Evolutionary conservation across 2,888 invertebrate species (phyloP), one percentile per base, ranked within the genome.

Genomic region (Euproctis similis): DNA sequence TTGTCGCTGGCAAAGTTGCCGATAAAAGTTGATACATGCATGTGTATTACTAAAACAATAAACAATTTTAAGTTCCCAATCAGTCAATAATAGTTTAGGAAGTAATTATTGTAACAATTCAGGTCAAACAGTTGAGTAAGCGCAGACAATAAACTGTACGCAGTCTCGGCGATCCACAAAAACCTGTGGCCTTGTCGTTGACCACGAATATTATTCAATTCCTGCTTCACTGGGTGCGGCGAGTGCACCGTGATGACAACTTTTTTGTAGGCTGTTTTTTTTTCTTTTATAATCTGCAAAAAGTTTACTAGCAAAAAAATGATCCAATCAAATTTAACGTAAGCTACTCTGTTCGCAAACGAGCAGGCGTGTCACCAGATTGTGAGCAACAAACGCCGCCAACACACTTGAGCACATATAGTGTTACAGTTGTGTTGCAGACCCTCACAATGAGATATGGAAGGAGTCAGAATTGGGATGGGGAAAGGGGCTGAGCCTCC

Each of bases 211-310:
- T 47, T 43, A n/a, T n/a, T n/a, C n/a, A 53, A 66, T 72, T 73
- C 70, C 71, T 74, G 67, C 67, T 71, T 63, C 68, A 69, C 30
- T 70, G 67, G 44, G 32, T 64, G n/a, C n/a, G 57, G 53, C 6
- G 56, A 63, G 59, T 59, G 51, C 36, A 33, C 41, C 40, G 39
- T 32, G 36, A 37, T 40, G 32, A 36, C 37, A 38, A 39, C 46
- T 45, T 49, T 42, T 46, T 12, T 18, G 3, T 12, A 20, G 8
- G 26, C 8, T 19, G 12, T 31, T 11, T 11, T 31, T 19, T 19
- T 6, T 19, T 7, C 8, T n/a, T 6, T 19, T 19, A 5, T 19
- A n/a, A 19, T 19, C n/a, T 19, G 8, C n/a, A 19, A 19, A 19
- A 4, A 19, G 4, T 19, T 8, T 4, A 4, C 19, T n/a, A n/a